Evolutionary conservation across 2,113 vertebrate genomes (phyloP), one percentile per base, ranked within the genome.

Genomic region (Eretmochelys imbricata): DNA sequence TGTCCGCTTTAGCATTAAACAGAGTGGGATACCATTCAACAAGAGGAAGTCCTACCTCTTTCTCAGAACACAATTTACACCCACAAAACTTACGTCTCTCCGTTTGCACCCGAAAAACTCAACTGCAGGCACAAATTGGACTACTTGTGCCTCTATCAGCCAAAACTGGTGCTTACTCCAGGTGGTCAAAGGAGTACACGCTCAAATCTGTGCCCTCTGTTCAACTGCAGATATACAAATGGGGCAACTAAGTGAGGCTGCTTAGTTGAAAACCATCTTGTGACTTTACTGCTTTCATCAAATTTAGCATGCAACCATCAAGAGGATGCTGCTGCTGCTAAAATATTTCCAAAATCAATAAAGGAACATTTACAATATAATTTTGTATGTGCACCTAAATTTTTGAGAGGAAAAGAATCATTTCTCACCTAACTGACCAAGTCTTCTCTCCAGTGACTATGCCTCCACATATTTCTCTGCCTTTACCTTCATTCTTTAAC

Each of bases 221-320:
- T 29, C 25, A 16, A 38, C 12, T 10, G 55, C 22, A 29, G 7
- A 48, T 29, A 46, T 48, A 48, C 29, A 9, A 85, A 76, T 11
- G 24, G 10, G 17, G 0, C 38, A 53, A 80, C 88, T 9, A 0
- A 5, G 49, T 59, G 2, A 3, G 3, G 5, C 65, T 65, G 24
- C 65, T 83, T 49, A 54, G n/a, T 50, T 75, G 38, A 87, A 90
- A 85, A 4, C 29, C 69, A 4, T 1, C 5, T 3, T 29, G n/a
- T 8, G 7, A 87, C 88, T 88, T 86, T 78, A 89, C 16, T 24
- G 2, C 12, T 46, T 48, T 78, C 75, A 10, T 20, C 55, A 29
- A 4, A 35, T 86, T 35, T 16, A 91, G 65, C 69, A 69, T 17
- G 2, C 7, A 76, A 38, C 16, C 20, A 27, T 50, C 76, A 85